phyloP scores from a whole-genome alignment of 2,113 vertebrate species.

The Pteronura brasiliensis region DNA sequence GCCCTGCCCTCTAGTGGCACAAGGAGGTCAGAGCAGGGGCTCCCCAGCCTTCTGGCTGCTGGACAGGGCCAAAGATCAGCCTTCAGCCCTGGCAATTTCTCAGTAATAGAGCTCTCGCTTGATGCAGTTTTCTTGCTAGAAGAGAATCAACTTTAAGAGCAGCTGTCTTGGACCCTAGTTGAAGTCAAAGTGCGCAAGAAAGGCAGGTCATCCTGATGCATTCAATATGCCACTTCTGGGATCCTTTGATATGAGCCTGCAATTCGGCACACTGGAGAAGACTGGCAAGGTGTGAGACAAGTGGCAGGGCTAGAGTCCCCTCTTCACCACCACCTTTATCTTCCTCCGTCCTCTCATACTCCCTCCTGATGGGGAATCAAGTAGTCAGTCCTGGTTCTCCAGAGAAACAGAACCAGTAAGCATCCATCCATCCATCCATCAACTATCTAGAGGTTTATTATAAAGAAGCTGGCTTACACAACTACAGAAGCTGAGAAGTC shows the following conservation, averaged over 20 bases:
- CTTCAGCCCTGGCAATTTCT: not conserved
- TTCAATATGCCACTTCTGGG: not conserved
- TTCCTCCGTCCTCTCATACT: not conserved
- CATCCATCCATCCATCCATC: not conserved
- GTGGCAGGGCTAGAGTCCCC: not conserved
- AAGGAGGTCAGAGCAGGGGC: not conserved
- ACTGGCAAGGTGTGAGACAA: not conserved
- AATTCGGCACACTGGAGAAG: not conserved
- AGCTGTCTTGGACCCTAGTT: not conserved
- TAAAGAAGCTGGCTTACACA: not conserved
- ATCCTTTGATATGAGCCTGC: not conserved
- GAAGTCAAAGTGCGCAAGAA: not conserved
- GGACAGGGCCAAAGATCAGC: accelerated
- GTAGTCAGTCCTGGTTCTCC: not conserved
- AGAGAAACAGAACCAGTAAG: not conserved
- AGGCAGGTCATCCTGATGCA: not conserved
- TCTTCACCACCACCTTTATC: not conserved
- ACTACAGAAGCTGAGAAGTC: not conserved
- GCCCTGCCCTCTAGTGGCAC: not conserved
- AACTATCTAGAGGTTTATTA: not conserved
- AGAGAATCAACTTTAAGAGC: not conserved
- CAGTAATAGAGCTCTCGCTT: not conserved
- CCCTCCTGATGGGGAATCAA: not conserved
- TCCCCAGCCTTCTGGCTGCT: not conserved
- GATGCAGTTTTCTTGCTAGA: not conserved